Base-by-base conservation (phyloP, 2,797 vertebrate genomes). In the Leptatherina wallacei region DNA sequence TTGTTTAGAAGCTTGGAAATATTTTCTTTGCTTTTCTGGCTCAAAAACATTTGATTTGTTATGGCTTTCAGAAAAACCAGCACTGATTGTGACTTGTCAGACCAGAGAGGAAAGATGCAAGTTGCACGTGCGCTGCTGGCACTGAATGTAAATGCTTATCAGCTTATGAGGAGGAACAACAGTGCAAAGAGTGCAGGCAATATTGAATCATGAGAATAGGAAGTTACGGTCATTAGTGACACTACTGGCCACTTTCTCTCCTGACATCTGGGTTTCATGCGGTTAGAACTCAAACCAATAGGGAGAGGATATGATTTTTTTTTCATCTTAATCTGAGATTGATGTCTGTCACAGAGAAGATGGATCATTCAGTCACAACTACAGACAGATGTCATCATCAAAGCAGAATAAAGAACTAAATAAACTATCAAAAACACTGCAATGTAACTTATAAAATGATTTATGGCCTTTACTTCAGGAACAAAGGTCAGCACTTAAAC, bases 1-100 rank as follows among this genome's bases (percentile, higher is more conserved):
- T 89, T 92, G 92, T 93, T 94, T 92, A 86, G 87, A 82, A n/a
- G 69, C 77, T 72, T 75, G 69, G 86, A 92, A 92, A 93, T 92
- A 93, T 94, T 93, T 91, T 76, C 83, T 85, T 85, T 90, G 87
- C 92, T 84, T 86, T 90, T 86, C 88, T 92, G 83, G 84, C 88
- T 87, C 77, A 68, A 85, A 89, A 92, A 92, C 88, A 92, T 74
- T 65, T 84, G 85, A 91, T 90, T 93, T 92, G 90, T 92, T 89
- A 90, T 87, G 85, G 79, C 91, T 88, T 36, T 78, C 51, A 80
- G 54, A 71, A 85, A 27, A 85, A 81, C 24, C 71, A 18, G 76
- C 65, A 65, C 65, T 79, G 56, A 77, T 73, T 72, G 61, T 75
- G 78, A 52, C 63, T 76, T 59, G 40, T 18, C 59, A 42, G 67